Evolutionary conservation across 2,888 invertebrate genomes (phyloP).

Genomic region (Desoria tigrina): DNA sequence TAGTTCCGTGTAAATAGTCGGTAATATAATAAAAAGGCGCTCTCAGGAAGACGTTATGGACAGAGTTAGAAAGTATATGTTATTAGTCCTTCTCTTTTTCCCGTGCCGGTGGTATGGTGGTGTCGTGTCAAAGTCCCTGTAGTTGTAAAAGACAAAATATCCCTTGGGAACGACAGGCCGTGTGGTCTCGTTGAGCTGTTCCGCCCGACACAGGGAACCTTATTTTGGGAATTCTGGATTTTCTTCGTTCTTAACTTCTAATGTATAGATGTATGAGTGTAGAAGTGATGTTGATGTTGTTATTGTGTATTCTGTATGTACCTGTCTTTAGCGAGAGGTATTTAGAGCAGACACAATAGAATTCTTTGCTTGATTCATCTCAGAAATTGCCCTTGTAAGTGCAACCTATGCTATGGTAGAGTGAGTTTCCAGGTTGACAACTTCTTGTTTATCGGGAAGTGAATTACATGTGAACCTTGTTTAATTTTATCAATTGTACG

Average conservation of each 20-base stretch:
- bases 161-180: conserved; percentile 50
- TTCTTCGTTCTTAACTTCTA: conserved; percentile 4
- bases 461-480: conserved; percentile 36
- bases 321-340: not conserved
- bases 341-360: too few species aligned
- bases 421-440: conserved; percentile 29
- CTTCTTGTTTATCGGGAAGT: conserved; percentile 45
- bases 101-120: not conserved
- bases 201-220: too few species aligned
- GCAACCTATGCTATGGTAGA: too few species aligned
- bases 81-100: not conserved
- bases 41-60: too few species aligned
- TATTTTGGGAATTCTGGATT: conserved; percentile 36
- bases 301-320: not conserved
- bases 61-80: too few species aligned
- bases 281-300: not conserved
- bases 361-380: too few species aligned
- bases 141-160: conserved; percentile 50
- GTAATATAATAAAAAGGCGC: too few species aligned
- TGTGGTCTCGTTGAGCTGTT: conserved; percentile 18
- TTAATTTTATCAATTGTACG: too few species aligned
- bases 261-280: not conserved
- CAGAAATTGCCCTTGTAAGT: too few species aligned
- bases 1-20: too few species aligned
- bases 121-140: conserved; percentile 1